Evolutionary conservation across 2,888 invertebrate species (phyloP).

Genomic region (Scrobipalpa atriplicella): DNA sequence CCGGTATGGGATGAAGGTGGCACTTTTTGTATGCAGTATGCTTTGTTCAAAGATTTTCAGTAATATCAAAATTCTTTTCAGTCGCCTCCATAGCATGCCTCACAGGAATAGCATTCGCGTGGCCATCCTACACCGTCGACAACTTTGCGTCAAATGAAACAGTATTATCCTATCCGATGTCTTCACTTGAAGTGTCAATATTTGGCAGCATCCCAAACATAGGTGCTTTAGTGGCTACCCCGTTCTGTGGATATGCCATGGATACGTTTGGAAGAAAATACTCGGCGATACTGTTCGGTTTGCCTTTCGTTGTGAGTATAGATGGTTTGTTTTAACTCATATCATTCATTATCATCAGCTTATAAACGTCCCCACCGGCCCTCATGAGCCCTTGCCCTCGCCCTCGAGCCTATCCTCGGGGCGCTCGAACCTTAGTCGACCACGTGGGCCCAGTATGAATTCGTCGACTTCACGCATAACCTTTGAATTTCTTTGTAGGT

Average conservation of each 20-base stretch:
- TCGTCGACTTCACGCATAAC: too few relatives aligned
- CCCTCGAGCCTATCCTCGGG: too few relatives aligned
- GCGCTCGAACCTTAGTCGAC: too few relatives aligned
- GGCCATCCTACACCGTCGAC: conserved; percentile 70
- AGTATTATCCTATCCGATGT: conserved; percentile 59
- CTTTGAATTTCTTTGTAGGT: too few relatives aligned
- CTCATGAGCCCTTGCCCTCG: too few relatives aligned
- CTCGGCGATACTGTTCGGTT: conserved; percentile 64
- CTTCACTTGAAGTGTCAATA: conserved; percentile 59
- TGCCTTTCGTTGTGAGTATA: conserved; percentile 65
- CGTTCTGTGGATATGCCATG: conserved; percentile 62
- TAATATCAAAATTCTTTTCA: conserved; percentile 48
- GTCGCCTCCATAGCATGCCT: conserved; percentile 62
- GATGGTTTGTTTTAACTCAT: too few relatives aligned
- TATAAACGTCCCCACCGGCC: too few relatives aligned
- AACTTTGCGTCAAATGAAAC: conserved; percentile 66
- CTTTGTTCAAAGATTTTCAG: too few relatives aligned
- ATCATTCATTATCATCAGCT: too few relatives aligned
- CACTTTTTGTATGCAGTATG: too few relatives aligned
- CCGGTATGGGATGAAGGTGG: too few relatives aligned
- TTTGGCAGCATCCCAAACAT: conserved; percentile 67
- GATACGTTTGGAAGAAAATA: conserved; percentile 68
- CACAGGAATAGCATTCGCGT: conserved; percentile 66
- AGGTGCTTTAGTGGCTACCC: conserved; percentile 63
- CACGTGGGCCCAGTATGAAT: too few relatives aligned